Percentiles rank a stretch among this genome's conserved stretches.
These are phyloP conservation scores for Azemiops feae DNA, from an alignment of 2,113 vertebrate species.

Conservation along the genomic window DNA sequence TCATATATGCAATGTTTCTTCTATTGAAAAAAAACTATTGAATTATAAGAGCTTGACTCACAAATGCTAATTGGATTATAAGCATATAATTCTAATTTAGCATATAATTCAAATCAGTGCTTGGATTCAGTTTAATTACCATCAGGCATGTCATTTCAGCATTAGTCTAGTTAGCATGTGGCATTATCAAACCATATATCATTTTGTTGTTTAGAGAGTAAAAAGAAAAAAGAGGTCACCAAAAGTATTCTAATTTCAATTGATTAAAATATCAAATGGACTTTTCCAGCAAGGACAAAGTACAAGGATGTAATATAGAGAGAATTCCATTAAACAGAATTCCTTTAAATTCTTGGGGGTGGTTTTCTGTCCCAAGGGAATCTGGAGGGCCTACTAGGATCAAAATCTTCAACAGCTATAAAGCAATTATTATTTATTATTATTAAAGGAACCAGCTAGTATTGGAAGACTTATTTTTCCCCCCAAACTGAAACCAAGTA, in stretches of 20 bases:
- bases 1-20: background rate
- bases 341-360: background rate
- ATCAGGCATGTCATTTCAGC: background rate
- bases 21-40: background rate
- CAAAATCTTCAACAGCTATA: background rate
- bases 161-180: background rate
- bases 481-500: background rate
- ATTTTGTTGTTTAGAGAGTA: background rate
- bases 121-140: background rate
- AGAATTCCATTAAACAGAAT: background rate
- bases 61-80: background rate
- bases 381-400: background rate
- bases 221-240: background rate
- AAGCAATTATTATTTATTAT: background rate
- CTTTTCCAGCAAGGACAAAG: background rate
- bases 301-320: background rate
- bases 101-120: background rate
- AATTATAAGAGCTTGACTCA: background rate
- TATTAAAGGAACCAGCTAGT: background rate
- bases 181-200: background rate
- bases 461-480: background rate
- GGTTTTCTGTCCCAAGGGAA: background rate
- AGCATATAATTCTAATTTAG: background rate
- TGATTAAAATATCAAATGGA: background rate
- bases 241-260: slow-evolving; percentile 18